phyloP scores from a whole-genome alignment of 2,797 vertebrate species.

The Typhlichthys subterraneus region DNA sequence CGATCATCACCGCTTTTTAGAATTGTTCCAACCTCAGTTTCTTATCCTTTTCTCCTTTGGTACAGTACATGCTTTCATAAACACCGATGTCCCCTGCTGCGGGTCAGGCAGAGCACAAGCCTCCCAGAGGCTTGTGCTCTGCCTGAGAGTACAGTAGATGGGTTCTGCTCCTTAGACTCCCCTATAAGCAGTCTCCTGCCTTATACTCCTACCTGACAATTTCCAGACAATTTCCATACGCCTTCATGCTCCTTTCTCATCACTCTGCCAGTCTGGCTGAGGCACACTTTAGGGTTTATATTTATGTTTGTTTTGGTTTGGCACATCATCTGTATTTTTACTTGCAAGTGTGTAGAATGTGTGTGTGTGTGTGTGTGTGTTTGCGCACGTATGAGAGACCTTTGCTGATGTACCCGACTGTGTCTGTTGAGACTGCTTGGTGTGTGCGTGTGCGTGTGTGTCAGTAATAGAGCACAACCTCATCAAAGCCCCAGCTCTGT shows the following conservation, averaged over 20 bases:
- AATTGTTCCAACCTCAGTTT: too few species aligned
- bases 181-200: slow-evolving; percentile 29
- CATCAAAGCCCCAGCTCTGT: slow-evolving; percentile 60
- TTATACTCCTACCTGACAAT: slow-evolving; percentile 23
- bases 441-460: slow-evolving; percentile 22
- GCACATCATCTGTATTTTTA: not conserved
- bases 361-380: slow-evolving; percentile 12
- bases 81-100: slow-evolving; percentile 46
- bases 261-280: slow-evolving; percentile 11
- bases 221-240: slow-evolving; percentile 52
- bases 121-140: slow-evolving; percentile 14
- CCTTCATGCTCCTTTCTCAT: slow-evolving; percentile 15
- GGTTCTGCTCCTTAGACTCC: slow-evolving; percentile 30
- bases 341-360: not conserved
- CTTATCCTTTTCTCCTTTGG: not conserved
- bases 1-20: too few species aligned
- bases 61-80: slow-evolving; percentile 38
- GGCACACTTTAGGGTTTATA: not conserved
- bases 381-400: slow-evolving; percentile 2
- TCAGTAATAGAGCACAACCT: slow-evolving; percentile 61
- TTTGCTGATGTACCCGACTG: slow-evolving; percentile 10
- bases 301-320: not conserved
- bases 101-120: slow-evolving; percentile 42
- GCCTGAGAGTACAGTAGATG: slow-evolving; percentile 9
- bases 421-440: slow-evolving; percentile 29